phyloP scores from a whole-genome alignment of 2,888 invertebrate species.

The Euproctis similis region DNA sequence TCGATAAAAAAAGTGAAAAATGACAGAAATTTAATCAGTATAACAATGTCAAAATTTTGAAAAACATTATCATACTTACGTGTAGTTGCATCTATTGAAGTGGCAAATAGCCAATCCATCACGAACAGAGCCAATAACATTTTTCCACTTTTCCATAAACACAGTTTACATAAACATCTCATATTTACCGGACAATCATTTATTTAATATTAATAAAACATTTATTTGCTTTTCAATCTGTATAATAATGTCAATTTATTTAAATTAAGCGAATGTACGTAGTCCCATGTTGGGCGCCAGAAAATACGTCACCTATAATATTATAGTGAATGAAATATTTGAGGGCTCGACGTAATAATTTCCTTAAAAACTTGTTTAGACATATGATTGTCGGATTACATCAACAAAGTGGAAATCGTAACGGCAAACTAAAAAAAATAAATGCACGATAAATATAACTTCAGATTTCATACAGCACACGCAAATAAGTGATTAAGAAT shows the following conservation, averaged over 20 bases:
- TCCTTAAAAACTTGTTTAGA: conserved; percentile 12
- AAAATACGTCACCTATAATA: conserved; percentile 6
- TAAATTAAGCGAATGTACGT: conserved; percentile 1
- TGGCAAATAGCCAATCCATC: conserved; percentile 58
- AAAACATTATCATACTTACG: conserved; percentile 43
- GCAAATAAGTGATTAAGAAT: conserved; percentile 63
- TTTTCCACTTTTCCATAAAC: conserved; percentile 41
- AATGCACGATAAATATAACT: conserved; percentile 43
- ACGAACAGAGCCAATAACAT: conserved; percentile 48
- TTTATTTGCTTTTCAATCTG: conserved; percentile 3
- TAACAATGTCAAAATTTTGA: no score
- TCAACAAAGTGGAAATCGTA: conserved; percentile 16
- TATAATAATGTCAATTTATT: conserved; percentile 3
- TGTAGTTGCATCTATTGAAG: conserved; percentile 51
- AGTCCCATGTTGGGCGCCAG: conserved; percentile 37
- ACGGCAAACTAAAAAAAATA: conserved; percentile 37
- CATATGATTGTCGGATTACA: conserved; percentile 9
- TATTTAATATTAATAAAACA: conserved; percentile 4
- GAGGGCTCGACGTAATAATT: no score
- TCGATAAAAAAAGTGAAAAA: no score
- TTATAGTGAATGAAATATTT: no score
- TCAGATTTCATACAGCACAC: conserved; percentile 56
- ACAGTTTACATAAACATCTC: conserved; percentile 29
- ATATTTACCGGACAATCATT: conserved; percentile 14
- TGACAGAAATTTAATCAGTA: no score